Evolutionary conservation across 2,113 vertebrate species (phyloP).

Genomic region (Eupsittula cactorum): DNA sequence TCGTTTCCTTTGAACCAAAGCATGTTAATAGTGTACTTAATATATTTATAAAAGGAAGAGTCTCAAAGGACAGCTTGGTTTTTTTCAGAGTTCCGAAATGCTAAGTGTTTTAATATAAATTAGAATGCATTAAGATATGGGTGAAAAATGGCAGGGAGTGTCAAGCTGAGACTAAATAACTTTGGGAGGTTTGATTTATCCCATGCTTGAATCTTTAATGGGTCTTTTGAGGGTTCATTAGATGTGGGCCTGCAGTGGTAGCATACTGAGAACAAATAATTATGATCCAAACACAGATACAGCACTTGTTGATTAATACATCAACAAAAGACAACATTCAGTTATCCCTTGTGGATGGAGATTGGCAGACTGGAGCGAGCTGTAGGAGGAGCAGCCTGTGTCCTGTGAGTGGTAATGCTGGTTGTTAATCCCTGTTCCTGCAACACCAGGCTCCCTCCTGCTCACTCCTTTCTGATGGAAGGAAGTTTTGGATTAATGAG

Average conservation of each 20-base stretch:
- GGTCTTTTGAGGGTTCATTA: not conserved
- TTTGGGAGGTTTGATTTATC: not conserved
- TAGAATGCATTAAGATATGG: not conserved
- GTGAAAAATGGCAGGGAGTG: not conserved
- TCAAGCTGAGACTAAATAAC: not conserved
- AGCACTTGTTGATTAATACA: not conserved
- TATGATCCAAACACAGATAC: not conserved
- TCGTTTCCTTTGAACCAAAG: not conserved
- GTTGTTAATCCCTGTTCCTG: not conserved
- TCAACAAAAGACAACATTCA: fast-evolving
- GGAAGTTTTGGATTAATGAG: not conserved
- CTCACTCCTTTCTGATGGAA: not conserved
- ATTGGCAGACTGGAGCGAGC: not conserved
- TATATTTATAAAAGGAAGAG: not conserved
- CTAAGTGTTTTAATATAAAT: not conserved
- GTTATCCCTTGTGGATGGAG: fast-evolving
- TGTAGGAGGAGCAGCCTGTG: not conserved
- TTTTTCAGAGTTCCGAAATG: not conserved
- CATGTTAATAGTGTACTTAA: not conserved
- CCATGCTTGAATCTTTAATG: not conserved
- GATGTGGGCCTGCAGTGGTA: not conserved
- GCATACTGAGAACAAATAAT: not conserved
- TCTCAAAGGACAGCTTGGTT: not conserved
- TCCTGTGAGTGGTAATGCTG: not conserved
- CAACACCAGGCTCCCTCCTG: not conserved